Evolutionary conservation across 2,888 invertebrate species (phyloP), one percentile per base, ranked within the genome.

Genomic region (Drosophila paranaensis): DNA sequence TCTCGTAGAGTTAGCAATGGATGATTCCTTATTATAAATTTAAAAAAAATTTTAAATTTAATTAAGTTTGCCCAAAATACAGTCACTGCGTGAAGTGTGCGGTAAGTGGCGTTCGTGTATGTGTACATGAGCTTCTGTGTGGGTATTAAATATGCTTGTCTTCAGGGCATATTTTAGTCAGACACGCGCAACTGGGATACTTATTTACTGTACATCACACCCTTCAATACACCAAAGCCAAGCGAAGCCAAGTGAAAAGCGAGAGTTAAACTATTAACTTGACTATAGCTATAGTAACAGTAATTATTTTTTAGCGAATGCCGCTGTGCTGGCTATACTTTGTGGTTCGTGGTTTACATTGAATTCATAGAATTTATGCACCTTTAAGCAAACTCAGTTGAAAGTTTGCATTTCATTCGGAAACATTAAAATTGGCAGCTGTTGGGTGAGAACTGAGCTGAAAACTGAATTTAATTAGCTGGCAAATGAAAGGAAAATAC

Each of bases 401-500:
- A 74, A 55, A 70, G 51, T 73, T 20, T 48, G 13, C 37, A 16
- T 30, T 13, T 39, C 42, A 37, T 33, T 60, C 20, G 53, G 40
- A 43, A 27, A 40, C 13, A 58, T 46, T 71, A 56, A 40, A 67
- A 75, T 57, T 35, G 53, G 53, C 55, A 60, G 33, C 42, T n/a
- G 51, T 30, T 53, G 61, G 43, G 55, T 61, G 71, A 16, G 43
- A 54, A 58, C 30, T 66, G 43, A 54, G 56, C 30, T 66, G 50
- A 58, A 71, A 75, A 62, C 63, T 51, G 40, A 69, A 68, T 69
- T 76, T 67, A 76, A 79, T 78, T 69, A 69, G 68, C 56, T 69
- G 48, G 35, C 60, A 70, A 81, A 81, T 82, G 60, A 70, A 88
- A 82, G 50, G 51, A 73, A 71, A 85, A 79, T 60, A 84, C 25